phyloP scores from a whole-genome alignment of 2,113 vertebrate genomes.

The Tringa solitaria region DNA sequence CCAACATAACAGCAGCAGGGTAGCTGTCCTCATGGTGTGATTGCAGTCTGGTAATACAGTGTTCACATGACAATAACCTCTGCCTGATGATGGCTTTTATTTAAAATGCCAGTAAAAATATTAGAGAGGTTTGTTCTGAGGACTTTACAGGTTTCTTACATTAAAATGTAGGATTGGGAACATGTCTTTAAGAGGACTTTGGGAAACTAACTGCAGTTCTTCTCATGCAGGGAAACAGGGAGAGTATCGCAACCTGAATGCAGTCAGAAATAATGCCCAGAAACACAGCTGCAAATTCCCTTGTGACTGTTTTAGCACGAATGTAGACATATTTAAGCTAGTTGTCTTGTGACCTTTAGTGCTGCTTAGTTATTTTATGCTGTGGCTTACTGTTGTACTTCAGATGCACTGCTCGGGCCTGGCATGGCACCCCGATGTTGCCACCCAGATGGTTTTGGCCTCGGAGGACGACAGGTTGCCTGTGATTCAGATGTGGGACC shows the following conservation, averaged over 20 bases:
- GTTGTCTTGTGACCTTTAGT: neutral
- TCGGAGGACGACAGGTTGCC: constrained; percentile 95
- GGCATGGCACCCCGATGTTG: constrained; percentile 95
- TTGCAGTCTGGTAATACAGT: neutral
- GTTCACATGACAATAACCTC: neutral
- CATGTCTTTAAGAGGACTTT: neutral
- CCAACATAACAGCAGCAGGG: neutral
- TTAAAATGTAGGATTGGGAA: neutral
- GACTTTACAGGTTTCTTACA: neutral
- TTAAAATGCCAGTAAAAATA: neutral
- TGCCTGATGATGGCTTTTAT: neutral
- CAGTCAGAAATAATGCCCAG: neutral
- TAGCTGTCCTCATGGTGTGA: neutral
- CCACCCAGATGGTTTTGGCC: constrained; percentile 92
- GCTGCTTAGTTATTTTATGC: neutral
- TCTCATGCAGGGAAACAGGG: fast-evolving
- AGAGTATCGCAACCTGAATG: neutral
- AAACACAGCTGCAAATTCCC: neutral
- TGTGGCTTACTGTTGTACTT: neutral
- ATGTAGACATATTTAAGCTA: neutral
- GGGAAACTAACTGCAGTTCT: neutral
- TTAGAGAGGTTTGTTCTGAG: neutral
- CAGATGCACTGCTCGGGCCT: constrained; percentile 98
- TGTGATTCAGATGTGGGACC: constrained; percentile 97
- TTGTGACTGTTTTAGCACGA: neutral